Base-by-base conservation (phyloP, 2,888 invertebrate species). In the Noctua fimbriata region DNA sequence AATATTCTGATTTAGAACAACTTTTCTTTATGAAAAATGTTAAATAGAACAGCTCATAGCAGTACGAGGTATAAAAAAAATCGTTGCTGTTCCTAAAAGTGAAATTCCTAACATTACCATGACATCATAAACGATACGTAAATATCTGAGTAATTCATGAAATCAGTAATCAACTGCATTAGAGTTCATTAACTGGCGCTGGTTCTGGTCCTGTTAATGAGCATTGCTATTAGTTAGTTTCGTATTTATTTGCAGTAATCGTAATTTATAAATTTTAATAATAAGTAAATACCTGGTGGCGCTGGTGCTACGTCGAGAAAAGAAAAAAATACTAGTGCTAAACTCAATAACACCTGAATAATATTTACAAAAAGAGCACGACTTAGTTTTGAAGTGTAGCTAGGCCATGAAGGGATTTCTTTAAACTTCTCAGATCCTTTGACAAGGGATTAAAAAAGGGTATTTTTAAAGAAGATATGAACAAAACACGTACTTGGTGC, bases 171-270 rank as follows among this genome's bases (percentile, higher is more conserved):
- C 21, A 58, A 32, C 12, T 58, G 14, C 12, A 41, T 63, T 63
- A 58, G 52, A 69, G 65, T 49, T 3, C 55, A 82, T 44, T 85
- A 85, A 86, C 85, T 85, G 80, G 73, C 21, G 44, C 73, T 65
- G 73, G 71, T 58, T 76, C 73, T 65, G 83, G 67, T 28, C 60
- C 78, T 80, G 85, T 78, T 74, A 63, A 76, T 73, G 66, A 71
- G 75, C n/a, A 75, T 77, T 70, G 44, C 36, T 73, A 47, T 60
- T 49, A 85, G 69, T 80, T 49, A 85, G 76, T 80, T 60, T 73
- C 52, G 36, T 58, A 36, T 73, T 67, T 70, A 69, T 66, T 80
- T 63, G 55, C 21, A 44, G 24, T 73, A 12, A 66, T 65, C 63
- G 12, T 72, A 60, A 73, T 60, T 49, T 32, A 58, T 32, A 28